Base-by-base conservation (phyloP, 2,797 vertebrate genomes). In the Lycodopsis pacificus region DNA sequence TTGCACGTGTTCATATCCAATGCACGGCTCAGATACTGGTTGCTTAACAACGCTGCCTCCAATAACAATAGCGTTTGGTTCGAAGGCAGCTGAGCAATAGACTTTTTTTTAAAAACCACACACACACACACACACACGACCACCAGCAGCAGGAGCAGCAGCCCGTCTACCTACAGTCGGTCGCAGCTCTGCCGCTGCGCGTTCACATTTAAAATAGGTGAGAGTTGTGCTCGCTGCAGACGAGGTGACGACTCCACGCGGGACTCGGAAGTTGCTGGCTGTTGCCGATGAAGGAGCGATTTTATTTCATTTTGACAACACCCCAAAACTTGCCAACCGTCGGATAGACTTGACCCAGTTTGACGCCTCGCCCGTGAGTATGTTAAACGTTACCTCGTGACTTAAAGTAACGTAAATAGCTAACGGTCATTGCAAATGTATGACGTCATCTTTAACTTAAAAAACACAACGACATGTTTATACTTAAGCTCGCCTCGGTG, bases 71-170 rank as follows among this genome's bases (percentile, higher is more conserved):
- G 13, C 7, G 84, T 42, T 94, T 93, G 78, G 68, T 91, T 4
- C 17, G 73, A 76, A 2, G 71, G 73, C 71, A n/a, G 15, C 53
- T 30, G 71, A 59, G 65, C 56, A 70, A 20, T 58, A n/a, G 53
- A 65, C 90, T 94, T 94, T 92, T 94, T 92, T 92, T 94, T 92
- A 92, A 82, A 76, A 57, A 69, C 57, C 22, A 73, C 56, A 84
- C 48, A 49, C 48, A n/a, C 48, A 49, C 48, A 49, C 48, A 49
- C 48, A 49, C 7, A 34, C 32, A 34, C 48, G 64, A 82, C 27
- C 36, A 82, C 27, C 36, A 7, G 36, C 48, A 22, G 72, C 61
- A 27, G 63, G 54, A 36, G 53, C 14, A 62, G 75, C 14, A 61
- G 61, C 1, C 4, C 40, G 14, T 2, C 11, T 10, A 1, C 30